Evolutionary conservation across 2,113 vertebrate genomes (phyloP).

Genomic region (Vulpes lagopus): DNA sequence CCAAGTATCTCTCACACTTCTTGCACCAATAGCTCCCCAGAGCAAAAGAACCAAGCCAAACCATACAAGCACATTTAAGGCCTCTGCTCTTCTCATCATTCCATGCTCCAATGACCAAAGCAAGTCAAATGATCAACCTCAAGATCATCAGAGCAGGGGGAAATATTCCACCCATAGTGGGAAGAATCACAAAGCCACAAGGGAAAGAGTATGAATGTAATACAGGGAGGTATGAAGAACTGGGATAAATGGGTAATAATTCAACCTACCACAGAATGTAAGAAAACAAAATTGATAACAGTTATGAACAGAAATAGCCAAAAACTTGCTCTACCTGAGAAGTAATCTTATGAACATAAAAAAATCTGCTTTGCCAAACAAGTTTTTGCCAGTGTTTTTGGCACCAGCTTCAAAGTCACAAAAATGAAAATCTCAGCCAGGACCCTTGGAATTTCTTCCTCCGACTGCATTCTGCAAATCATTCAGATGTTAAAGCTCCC

Average conservation of each 20-base stretch:
- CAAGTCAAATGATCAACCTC: background rate
- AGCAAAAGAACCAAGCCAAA: background rate
- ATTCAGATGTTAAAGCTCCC: constrained; percentile 68
- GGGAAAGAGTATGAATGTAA: background rate
- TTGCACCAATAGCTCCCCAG: background rate
- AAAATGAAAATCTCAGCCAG: constrained; percentile 10
- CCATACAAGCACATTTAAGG: background rate
- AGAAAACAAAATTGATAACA: background rate
- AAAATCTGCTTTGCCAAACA: constrained; percentile 76
- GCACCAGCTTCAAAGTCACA: constrained; percentile 58
- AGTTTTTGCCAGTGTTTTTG: constrained; percentile 81
- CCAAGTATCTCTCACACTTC: background rate
- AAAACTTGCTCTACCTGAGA: background rate
- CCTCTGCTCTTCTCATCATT: background rate
- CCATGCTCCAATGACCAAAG: background rate
- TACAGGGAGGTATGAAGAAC: background rate
- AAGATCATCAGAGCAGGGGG: background rate
- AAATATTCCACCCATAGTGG: background rate
- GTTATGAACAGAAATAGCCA: background rate
- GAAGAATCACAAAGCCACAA: background rate
- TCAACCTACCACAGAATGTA: background rate
- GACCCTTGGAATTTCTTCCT: constrained; percentile 71
- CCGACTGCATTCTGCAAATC: constrained; percentile 51
- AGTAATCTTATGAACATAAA: constrained; percentile 67
- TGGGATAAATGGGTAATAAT: background rate